phyloP scores from a whole-genome alignment of 23 tunicate species.

The Trididemnum nubilum region DNA sequence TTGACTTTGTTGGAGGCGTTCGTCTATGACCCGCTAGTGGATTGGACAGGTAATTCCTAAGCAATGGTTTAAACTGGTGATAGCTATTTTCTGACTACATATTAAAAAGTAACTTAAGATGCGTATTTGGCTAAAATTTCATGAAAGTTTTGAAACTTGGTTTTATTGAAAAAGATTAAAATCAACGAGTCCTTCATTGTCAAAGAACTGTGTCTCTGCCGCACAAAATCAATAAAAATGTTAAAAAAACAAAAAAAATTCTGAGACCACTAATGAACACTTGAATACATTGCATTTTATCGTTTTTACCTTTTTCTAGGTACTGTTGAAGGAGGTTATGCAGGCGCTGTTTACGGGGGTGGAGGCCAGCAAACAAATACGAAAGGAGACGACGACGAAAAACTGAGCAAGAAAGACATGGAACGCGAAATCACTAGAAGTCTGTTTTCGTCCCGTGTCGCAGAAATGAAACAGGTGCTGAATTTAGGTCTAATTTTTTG shows the following conservation, averaged over 20 bases:
- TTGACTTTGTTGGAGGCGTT: slow-evolving; percentile 95
- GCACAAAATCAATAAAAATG: too few species aligned
- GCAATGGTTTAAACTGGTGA: too few species aligned
- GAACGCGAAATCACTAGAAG: slow-evolving; percentile 95
- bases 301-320: too few species aligned
- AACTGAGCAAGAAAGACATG: slow-evolving; percentile 90
- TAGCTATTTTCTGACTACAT: too few species aligned
- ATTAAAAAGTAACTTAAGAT: background rate
- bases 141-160: too few species aligned
- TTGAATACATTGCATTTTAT: too few species aligned
- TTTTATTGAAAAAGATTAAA: too few species aligned
- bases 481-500: background rate
- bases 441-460: slow-evolving; percentile 85
- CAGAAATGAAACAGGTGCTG: slow-evolving; percentile 92
- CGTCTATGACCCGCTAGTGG: slow-evolving; percentile 97
- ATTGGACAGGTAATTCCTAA: slow-evolving; percentile 98
- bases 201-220: too few species aligned
- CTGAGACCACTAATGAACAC: too few species aligned
- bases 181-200: too few species aligned
- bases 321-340: slow-evolving; percentile 93
- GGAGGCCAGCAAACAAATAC: slow-evolving; percentile 56
- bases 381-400: slow-evolving; percentile 49
- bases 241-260: too few species aligned
- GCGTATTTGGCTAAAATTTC: too few species aligned
- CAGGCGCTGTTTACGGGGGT: slow-evolving; percentile 99